phyloP scores from a whole-genome alignment of 2,797 vertebrate genomes.

The Intellagama lesueurii region DNA sequence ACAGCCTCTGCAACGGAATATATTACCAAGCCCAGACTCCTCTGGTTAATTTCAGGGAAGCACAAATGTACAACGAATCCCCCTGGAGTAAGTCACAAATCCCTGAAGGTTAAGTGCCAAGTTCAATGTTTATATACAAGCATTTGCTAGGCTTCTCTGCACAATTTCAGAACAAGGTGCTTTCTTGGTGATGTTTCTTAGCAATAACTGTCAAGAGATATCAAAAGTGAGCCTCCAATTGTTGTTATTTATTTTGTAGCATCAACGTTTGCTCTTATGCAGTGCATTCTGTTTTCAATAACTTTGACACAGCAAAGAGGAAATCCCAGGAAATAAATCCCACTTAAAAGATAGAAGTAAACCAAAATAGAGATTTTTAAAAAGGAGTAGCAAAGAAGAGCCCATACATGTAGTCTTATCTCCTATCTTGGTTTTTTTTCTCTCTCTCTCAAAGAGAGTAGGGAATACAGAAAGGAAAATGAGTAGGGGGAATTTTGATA shows the following conservation, averaged over 20 bases:
- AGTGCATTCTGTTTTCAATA: background rate
- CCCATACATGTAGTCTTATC: background rate
- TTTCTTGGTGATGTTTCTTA: conserved; percentile 30
- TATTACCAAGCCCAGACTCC: background rate
- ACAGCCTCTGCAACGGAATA: background rate
- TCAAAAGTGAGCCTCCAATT: background rate
- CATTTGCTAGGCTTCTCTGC: background rate
- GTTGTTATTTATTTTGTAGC: conserved; percentile 3
- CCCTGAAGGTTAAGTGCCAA: conserved; percentile 5
- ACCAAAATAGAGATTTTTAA: background rate
- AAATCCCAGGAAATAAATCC: background rate
- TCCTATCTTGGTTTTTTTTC: background rate
- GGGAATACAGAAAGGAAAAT: no score
- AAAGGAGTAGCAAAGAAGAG: background rate
- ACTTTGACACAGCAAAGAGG: background rate
- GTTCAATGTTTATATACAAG: conserved; percentile 23
- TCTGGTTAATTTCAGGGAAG: conserved; percentile 15
- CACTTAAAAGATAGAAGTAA: background rate
- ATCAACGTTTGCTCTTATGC: background rate
- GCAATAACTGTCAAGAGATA: background rate
- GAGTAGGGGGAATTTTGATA: no score
- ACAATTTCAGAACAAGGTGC: background rate
- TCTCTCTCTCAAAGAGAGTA: no score
- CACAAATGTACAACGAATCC: conserved; percentile 14
- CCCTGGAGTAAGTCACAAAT: background rate